phyloP scores from a whole-genome alignment of 2,113 vertebrate species.

The Equus przewalskii region DNA sequence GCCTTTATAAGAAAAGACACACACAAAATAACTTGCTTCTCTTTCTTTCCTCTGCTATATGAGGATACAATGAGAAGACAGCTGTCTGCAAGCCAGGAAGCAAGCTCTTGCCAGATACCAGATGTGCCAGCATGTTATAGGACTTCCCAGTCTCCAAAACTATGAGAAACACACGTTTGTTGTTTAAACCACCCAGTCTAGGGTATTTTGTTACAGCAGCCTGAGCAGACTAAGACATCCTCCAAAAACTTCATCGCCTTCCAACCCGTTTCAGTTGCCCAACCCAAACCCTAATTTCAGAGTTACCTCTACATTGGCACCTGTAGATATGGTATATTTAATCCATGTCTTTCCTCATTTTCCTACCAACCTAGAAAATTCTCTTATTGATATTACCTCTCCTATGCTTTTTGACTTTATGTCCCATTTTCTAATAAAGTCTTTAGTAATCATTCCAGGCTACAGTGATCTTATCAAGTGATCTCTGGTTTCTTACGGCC shows the following conservation, averaged over 20 bases:
- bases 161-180: too few species aligned
- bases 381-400: neutral
- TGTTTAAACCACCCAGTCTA: too few species aligned
- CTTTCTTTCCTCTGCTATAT: neutral
- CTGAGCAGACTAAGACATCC: neutral
- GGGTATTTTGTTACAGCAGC: too few species aligned
- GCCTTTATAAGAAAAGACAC: neutral
- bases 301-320: neutral
- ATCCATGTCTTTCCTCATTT: neutral
- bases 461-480: neutral
- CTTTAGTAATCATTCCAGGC: slow-evolving; percentile 8
- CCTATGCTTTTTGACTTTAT: neutral
- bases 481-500: neutral
- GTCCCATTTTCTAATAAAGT: neutral
- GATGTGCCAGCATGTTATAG: too few species aligned
- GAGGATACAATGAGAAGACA: neutral
- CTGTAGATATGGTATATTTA: neutral
- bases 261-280: neutral
- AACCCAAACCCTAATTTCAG: neutral
- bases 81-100: neutral
- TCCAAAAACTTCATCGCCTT: neutral
- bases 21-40: neutral
- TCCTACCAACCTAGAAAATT: neutral
- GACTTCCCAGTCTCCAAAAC: too few species aligned
- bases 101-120: neutral